phyloP scores from a whole-genome alignment of 2,113 vertebrate species.

The Austrofundulus limnaeus region DNA sequence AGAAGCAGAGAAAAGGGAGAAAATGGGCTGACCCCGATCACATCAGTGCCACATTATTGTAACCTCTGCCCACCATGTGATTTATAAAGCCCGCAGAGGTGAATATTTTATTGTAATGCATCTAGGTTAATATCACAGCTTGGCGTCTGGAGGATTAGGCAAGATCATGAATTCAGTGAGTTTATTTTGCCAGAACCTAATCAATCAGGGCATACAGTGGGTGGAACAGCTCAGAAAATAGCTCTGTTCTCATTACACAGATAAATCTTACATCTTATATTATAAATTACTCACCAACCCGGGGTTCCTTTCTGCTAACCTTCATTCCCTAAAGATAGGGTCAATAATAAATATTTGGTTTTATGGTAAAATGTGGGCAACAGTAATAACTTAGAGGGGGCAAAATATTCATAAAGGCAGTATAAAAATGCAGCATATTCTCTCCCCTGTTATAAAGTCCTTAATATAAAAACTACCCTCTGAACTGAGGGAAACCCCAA shows the following conservation, averaged over 20 bases:
- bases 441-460: constrained; percentile 43
- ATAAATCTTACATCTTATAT: constrained; percentile 71
- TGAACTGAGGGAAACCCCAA: constrained; percentile 42
- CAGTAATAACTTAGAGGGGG: constrained; percentile 30
- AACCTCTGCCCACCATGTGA: constrained; percentile 64
- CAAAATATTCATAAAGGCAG: constrained; percentile 32
- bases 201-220: constrained; percentile 74
- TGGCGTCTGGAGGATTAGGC: constrained; percentile 55
- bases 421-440: constrained; percentile 33
- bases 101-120: constrained; percentile 78
- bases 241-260: constrained; percentile 75
- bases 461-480: constrained; percentile 56
- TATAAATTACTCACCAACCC: constrained; percentile 64
- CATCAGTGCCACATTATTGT: constrained; percentile 31
- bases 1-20: constrained; percentile 22
- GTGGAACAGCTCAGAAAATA: constrained; percentile 62
- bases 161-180: constrained; percentile 59
- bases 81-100: constrained; percentile 70
- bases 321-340: constrained; percentile 40
- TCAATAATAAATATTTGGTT: constrained; percentile 56
- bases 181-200: constrained; percentile 68
- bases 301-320: constrained; percentile 33
- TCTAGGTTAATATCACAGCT: constrained; percentile 69
- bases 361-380: constrained; percentile 39
- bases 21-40: constrained; percentile 58